A percentile compares a stretch with the other conserved stretches of the same genome.
Evolutionary conservation across 2,113 vertebrate genomes (phyloP).

Genomic region (Microcebus ravelobensis): DNA sequence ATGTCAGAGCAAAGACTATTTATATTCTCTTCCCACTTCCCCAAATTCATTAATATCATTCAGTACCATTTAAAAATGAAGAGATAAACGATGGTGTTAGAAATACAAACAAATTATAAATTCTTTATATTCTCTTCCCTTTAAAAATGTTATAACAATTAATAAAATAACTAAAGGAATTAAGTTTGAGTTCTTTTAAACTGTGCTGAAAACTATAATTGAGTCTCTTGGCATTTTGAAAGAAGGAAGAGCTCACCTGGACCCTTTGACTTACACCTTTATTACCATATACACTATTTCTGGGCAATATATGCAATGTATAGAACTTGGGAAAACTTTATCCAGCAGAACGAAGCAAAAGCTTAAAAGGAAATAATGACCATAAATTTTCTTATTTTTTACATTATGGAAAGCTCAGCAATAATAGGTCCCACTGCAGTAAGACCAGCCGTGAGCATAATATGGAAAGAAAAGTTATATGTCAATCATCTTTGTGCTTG

Average conservation of each 20-base stretch:
- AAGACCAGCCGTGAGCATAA: neutral
- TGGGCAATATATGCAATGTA: neutral
- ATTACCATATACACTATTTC: neutral
- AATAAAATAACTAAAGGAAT: neutral
- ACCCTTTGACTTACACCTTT: neutral
- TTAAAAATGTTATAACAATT: neutral
- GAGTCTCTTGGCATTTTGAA: constrained; percentile 1
- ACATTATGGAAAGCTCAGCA: constrained; percentile 5
- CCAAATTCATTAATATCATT: neutral
- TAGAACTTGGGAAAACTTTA: neutral
- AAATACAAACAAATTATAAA: constrained; percentile 12
- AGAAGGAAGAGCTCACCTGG: neutral
- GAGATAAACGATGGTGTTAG: neutral
- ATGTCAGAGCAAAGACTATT: neutral
- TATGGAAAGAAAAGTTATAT: neutral
- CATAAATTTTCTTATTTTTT: neutral
- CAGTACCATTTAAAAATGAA: constrained; percentile 41
- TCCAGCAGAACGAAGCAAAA: constrained; percentile 20
- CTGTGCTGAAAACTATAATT: neutral
- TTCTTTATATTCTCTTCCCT: neutral
- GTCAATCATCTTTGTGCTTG: neutral
- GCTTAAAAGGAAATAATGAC: neutral
- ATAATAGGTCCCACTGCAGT: neutral
- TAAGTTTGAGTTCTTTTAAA: neutral
- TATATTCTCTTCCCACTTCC: neutral